Evolutionary conservation across 2,797 vertebrate species (phyloP).

Genomic region (Coracias cyanogaster): DNA sequence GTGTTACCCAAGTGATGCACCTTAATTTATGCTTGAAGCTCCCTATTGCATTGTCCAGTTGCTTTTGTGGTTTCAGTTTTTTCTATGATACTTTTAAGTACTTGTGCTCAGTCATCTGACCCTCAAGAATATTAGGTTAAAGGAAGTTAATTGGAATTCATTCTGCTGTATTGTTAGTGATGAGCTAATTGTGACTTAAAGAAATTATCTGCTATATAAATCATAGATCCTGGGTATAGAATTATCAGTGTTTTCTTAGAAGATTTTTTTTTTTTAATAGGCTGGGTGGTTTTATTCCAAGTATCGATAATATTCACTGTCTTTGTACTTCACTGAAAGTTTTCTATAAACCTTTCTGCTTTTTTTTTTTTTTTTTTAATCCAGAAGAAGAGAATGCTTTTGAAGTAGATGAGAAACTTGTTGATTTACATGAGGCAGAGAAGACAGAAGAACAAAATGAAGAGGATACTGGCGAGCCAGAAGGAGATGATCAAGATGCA

Average conservation of each 20-base stretch:
- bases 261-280: not conserved
- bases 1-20: not conserved
- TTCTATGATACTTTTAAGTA: not conserved
- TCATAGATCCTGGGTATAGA: not conserved
- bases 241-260: not conserved
- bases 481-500: slow-evolving; percentile 59
- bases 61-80: not conserved
- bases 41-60: not conserved
- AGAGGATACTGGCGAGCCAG: slow-evolving; percentile 70
- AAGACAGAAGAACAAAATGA: slow-evolving; percentile 70
- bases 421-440: slow-evolving; percentile 76
- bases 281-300: not conserved
- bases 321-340: not conserved
- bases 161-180: not conserved
- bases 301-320: not conserved
- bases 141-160: not conserved
- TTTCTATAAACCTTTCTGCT: not conserved
- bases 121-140: not conserved
- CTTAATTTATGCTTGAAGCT: not conserved
- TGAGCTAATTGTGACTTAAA: not conserved
- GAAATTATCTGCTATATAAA: not conserved
- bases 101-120: not conserved
- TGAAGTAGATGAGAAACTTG: slow-evolving; percentile 86
- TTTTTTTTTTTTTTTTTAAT: not conserved
- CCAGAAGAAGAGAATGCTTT: slow-evolving; percentile 86